Percentiles rank a stretch among this genome's conserved stretches.
Conservation (phyloP, 2,888 invertebrate genomes). For the Myopa tessellatipennis region DNA sequence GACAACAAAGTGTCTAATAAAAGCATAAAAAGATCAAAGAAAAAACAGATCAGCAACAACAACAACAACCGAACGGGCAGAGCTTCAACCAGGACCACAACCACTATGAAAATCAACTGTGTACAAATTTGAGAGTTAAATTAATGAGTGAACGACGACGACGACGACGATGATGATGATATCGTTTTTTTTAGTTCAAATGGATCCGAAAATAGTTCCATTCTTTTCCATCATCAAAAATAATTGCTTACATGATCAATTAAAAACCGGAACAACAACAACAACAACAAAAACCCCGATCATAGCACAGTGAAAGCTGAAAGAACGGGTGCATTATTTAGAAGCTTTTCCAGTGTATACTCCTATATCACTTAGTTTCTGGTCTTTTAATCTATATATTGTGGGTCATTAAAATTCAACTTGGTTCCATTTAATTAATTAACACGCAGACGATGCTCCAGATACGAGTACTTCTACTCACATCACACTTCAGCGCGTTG, state of each 20-base stretch:
- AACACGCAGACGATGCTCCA: conserved; percentile 30
- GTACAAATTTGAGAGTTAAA: conserved; percentile 44
- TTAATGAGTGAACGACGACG: conserved; percentile 40
- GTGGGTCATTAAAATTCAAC: conserved; percentile 1
- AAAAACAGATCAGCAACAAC: conserved; percentile 19
- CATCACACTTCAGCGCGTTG: conserved; percentile 11
- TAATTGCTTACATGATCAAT: conserved; percentile 11
- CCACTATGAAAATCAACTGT: background rate
- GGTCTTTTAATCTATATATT: background rate
- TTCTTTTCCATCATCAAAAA: conserved; percentile 11
- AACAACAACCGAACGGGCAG: background rate
- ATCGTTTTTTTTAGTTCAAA: conserved; percentile 13
- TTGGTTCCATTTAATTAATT: conserved; percentile 36
- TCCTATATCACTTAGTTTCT: background rate
- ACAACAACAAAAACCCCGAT: background rate
- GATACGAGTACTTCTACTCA: background rate
- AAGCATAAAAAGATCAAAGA: background rate
- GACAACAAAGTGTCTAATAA: background rate
- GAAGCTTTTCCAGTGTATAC: background rate
- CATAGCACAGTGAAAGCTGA: background rate
- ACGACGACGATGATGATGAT: conserved; percentile 46
- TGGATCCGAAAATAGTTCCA: conserved; percentile 6
- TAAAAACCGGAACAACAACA: background rate
- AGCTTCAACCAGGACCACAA: background rate
- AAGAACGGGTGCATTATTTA: background rate